phyloP scores from a whole-genome alignment of 2,888 invertebrate genomes.

The Idaea biselata region DNA sequence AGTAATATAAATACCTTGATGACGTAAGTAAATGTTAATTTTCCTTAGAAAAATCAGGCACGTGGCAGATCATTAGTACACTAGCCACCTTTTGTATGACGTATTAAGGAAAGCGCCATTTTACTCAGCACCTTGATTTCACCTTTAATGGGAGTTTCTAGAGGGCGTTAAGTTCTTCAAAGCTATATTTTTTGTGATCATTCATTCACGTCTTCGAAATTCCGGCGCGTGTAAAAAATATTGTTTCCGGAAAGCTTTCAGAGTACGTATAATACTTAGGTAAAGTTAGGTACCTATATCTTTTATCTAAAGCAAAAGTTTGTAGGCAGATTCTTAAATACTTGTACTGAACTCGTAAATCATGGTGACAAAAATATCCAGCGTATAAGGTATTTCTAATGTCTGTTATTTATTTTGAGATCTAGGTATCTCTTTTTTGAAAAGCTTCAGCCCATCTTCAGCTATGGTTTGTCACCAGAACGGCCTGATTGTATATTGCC shows the following conservation, averaged over 20 bases:
- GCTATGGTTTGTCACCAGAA: no score
- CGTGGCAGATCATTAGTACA: neutral
- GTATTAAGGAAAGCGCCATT: neutral
- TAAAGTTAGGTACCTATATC: neutral
- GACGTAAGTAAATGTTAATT: no score
- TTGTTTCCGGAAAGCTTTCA: conserved; percentile 9
- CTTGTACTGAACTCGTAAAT: neutral
- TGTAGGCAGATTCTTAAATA: neutral
- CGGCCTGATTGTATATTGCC: no score
- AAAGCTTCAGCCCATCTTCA: no score
- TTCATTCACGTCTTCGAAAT: conserved; percentile 15
- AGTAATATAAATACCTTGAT: no score
- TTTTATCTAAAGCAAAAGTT: conserved; percentile 1
- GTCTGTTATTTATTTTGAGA: no score
- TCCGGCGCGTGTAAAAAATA: conserved; percentile 13
- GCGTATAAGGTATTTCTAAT: no score
- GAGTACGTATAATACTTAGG: neutral
- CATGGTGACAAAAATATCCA: neutral
- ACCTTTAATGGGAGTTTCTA: conserved; percentile 2
- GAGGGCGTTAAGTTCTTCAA: conserved; percentile 2
- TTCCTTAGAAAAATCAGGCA: no score
- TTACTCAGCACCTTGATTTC: neutral
- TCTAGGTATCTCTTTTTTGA: no score
- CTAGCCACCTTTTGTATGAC: neutral
- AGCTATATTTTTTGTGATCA: conserved; percentile 10